Evolutionary conservation across 2,797 vertebrate species (phyloP).

Genomic region (Bryconaethiops microstoma): DNA sequence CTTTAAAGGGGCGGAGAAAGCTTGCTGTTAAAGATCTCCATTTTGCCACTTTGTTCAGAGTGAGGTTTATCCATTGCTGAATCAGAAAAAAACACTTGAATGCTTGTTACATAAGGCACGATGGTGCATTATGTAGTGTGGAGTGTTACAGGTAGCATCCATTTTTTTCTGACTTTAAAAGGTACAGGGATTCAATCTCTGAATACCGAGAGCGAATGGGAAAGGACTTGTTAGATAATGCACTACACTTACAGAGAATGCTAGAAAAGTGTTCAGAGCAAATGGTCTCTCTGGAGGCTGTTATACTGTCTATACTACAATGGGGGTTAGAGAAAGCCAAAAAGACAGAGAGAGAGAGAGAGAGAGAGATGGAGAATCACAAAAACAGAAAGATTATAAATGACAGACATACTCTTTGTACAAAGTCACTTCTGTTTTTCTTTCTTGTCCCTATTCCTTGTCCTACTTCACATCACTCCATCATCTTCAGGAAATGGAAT

Average conservation of each 20-base stretch:
- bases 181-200: conserved; percentile 11
- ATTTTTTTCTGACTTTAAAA: conserved; percentile 44
- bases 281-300: conserved; percentile 7
- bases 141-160: conserved; percentile 28
- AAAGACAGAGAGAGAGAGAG: not conserved
- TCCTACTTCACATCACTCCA: not conserved
- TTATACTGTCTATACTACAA: not conserved
- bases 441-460: not conserved
- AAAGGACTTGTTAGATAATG: conserved; percentile 29
- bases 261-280: conserved; percentile 29
- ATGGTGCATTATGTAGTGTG: conserved; percentile 8
- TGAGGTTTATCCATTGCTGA: conserved; percentile 14
- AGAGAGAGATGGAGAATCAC: not conserved
- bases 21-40: not conserved
- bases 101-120: conserved; percentile 38
- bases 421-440: not conserved
- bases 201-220: conserved; percentile 13
- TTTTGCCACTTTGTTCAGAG: not conserved
- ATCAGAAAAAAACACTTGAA: conserved; percentile 33
- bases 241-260: conserved; percentile 16
- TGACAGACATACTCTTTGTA: not conserved
- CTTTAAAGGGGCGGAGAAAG: not conserved
- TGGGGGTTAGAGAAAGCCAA: not conserved
- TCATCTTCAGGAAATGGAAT: conserved; percentile 16
- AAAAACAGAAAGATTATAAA: not conserved